A percentile compares a stretch with the other conserved stretches of the same genome.
phyloP scores from a whole-genome alignment of 2,113 vertebrate species.

The Calidris pygmaea region DNA sequence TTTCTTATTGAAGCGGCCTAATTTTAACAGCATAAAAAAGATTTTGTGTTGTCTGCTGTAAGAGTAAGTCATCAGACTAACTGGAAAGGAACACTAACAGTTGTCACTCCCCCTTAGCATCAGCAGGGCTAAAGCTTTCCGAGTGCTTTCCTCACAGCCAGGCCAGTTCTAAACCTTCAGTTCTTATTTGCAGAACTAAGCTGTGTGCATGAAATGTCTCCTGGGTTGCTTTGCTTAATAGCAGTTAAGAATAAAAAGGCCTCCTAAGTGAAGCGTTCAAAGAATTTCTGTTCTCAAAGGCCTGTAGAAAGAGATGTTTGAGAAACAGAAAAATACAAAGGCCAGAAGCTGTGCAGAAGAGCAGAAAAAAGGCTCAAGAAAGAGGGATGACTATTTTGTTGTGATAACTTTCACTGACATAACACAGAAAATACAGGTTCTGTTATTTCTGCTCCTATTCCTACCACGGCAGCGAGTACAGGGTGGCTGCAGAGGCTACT shows the following conservation, averaged over 20 bases:
- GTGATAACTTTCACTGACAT: neutral
- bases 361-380: neutral
- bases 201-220: neutral
- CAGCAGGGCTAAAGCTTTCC: neutral
- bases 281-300: neutral
- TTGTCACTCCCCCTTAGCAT: conserved; percentile 29
- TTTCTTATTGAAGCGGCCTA: neutral
- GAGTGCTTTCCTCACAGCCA: neutral
- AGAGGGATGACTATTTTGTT: neutral
- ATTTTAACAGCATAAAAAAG: neutral
- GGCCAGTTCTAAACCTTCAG: neutral
- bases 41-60: neutral
- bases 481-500: neutral
- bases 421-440: neutral
- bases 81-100: neutral
- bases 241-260: neutral
- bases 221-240: neutral
- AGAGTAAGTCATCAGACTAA: neutral
- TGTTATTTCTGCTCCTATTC: neutral
- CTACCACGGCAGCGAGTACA: rapidly evolving
- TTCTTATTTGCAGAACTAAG: neutral
- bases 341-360: neutral
- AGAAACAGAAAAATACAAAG: neutral
- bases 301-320: neutral
- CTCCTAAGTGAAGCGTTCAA: rapidly evolving